Base-by-base conservation (phyloP, 2,797 vertebrate genomes). In the Amblyopsis hoosieri region DNA sequence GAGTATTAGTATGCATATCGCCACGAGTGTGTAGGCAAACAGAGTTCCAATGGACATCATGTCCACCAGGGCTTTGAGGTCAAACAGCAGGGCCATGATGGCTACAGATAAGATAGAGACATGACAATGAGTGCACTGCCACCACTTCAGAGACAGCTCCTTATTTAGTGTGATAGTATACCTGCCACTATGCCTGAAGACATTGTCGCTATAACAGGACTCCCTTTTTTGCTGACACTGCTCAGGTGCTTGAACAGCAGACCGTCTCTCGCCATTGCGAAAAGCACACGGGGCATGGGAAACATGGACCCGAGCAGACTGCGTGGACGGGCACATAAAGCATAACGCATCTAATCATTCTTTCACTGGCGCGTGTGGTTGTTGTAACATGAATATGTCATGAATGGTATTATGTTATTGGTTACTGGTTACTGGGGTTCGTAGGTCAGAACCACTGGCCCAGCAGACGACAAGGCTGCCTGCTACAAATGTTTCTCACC, bases 281-380 rank as follows among this genome's bases (percentile, higher is more conserved):
- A 95, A 49, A 97, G 76, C 33, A 98, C 95, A 1, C 93, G 87
- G 14, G 96, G 95, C 94, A 95, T 93, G 0, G 95, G 94, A 67
- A 98, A 96, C 93, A 96, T 94, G 61, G 93, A 88, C 0, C 96
- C 95, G 76, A 97, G 79, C 23, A 97, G 92, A 73, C 96, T 98
- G 79, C 14, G 62, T 59, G 71, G 14, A 54, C 6, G 55, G 47
- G 53, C 0, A 0, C 14, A 61, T 67, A 29, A 33, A 8, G 17
- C 10, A n/a, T 11, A 29, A 29, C 23, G 23, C 23, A 4, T 29
- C 23, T 29, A 29, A 4, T 29, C 23, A 29, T 29, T 29, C 23
- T 29, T 29, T 29, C 23, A 4, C 23, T 29, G 23, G 23, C 23
- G 23, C 3, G 23, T 29, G 23, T 29, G 23, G 23, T 29, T 29